Base-by-base conservation (phyloP, 1,140 invertebrate species). In the Diabrotica virgifera region DNA sequence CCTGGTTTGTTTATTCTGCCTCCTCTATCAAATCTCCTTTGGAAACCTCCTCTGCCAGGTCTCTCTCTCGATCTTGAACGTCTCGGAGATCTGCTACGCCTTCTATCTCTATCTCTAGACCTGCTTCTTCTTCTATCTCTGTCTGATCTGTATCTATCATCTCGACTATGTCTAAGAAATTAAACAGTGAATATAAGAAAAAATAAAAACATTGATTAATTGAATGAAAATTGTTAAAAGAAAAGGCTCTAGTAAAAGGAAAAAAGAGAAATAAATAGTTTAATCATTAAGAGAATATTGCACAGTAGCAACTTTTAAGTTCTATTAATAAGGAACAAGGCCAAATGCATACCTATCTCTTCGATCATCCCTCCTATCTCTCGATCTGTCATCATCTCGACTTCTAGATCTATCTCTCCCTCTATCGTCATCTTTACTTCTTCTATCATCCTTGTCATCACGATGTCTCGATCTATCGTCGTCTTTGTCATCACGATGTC, bases 71-170 rank as follows among this genome's bases (percentile, higher is more conserved):
- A 72, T 38, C 67, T 66, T 0, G 59, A 62, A 8, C 68, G 69
- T 1, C 75, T 69, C 5, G 68, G 74, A 2, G 78, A 74, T n/a
- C 77, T 70, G 52, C 64, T 67, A 13, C 64, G 62, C 46, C 67
- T 61, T 35, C 70, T 62, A 58, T 72, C 62, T 40, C 68, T 60
- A 36, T 70, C 63, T 59, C 64, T 56, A 11, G 40, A 65, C 13
- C 67, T 64, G 13, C 67, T 71, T 37, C 63, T 40, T 12, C 63
- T 63, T 65, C 63, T 61, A 12, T 67, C 59, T 13, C 62, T 64
- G 46, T 67, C 62, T 38, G 12, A 62, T 53, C 60, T 62, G 36
- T 36, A 14, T 12, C 36, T 66, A 13, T 52, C 36, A 57, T 62
- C 54, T 50, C 54, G 53, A 14, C 54, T 52, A 38, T 58, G 54